Evolutionary conservation across 2,797 vertebrate genomes (phyloP), one percentile per base, ranked within the genome.

Genomic region (Sardinella longiceps): DNA sequence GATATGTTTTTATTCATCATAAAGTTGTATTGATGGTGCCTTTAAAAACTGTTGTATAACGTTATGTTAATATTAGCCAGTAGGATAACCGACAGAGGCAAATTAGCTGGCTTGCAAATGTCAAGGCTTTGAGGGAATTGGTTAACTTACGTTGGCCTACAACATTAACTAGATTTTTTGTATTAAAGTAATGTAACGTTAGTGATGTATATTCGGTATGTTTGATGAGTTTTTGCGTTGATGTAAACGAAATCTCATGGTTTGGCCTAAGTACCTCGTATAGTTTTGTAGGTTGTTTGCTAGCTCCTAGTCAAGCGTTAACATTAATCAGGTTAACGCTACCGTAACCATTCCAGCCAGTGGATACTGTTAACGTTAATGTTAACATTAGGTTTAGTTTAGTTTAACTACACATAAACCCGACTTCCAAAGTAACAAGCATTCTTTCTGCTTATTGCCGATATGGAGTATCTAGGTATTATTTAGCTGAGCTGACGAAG

Each of bases 41-140:
- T 53, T 53, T 48, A 70, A 77, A 39, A 37, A 37, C 18, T 77
- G 70, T 39, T 77, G 70, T 77, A 77, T 77, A 77, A 77, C 37
- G 70, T 77, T 77, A 77, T 77, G 70, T 77, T 77, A 77, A 77
- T 77, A 23, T 77, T 77, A 77, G 70, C 70, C 43, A 39, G 70
- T 20, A 33, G 43, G 70, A 33, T 77, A 77, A 77, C 70, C 15
- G 70, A 77, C 45, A 45, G 70, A 77, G 70, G 70, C 70, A 77
- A 77, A 77, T 77, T 77, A 43, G 70, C 70, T 43, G 70, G 70
- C 9, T 77, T 77, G 70, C 70, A 77, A 77, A 77, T 39, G 70
- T 23, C 70, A 77, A 77, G 33, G 37, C 7, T 43, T 15, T 37
- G 70, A 77, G 15, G 33, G 18, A 77, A 39, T 77, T 9, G 66